Conservation (phyloP, 2,888 invertebrate genomes). For the Campoletis raptor region DNA sequence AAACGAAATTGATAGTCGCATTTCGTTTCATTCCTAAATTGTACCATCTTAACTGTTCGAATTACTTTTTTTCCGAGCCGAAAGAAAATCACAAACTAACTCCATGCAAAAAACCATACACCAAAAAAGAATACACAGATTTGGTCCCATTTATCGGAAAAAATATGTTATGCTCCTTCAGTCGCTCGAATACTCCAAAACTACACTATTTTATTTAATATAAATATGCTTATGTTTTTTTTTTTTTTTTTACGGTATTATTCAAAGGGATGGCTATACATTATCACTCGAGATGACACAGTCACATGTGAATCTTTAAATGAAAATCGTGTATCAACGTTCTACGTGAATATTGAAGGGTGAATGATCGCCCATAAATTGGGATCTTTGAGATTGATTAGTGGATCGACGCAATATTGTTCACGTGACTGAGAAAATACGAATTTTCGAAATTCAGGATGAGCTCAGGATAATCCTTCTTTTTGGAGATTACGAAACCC, state of each 20-base stretch:
- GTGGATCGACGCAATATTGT: constrained; percentile 6
- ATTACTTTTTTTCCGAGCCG: not conserved
- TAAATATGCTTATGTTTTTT: too few relatives aligned
- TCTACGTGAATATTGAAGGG: not conserved
- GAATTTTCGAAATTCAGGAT: not conserved
- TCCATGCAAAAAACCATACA: not conserved
- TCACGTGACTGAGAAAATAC: not conserved
- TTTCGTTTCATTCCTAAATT: not conserved
- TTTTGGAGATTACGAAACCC: not conserved
- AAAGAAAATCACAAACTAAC: not conserved
- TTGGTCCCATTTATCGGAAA: not conserved
- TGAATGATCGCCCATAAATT: constrained; percentile 6
- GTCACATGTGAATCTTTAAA: not conserved
- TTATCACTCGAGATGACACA: not conserved
- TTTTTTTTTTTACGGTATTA: not conserved
- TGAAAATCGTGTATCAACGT: not conserved
- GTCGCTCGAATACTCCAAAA: too few relatives aligned
- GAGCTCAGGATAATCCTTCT: not conserved
- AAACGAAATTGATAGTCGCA: not conserved
- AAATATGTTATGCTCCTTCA: not conserved
- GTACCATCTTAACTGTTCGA: not conserved
- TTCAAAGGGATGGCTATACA: not conserved
- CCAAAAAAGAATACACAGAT: not conserved
- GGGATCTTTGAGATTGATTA: constrained; percentile 3
- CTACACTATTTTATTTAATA: not conserved